phyloP scores from a whole-genome alignment of 2,797 vertebrate species.

The Anolis apletophallus region DNA sequence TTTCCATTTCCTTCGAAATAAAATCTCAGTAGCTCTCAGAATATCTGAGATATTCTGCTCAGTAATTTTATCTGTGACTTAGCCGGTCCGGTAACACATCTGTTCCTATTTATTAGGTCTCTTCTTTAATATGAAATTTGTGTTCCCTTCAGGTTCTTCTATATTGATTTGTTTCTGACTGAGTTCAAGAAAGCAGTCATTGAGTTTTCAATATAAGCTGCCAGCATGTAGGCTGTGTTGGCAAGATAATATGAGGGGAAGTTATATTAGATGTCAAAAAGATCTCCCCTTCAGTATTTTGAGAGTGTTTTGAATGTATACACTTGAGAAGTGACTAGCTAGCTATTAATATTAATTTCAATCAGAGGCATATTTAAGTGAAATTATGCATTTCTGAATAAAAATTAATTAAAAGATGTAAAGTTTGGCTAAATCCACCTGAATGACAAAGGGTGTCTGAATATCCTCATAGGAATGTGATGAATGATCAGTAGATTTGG shows the following conservation, averaged over 20 bases:
- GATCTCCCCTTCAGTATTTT: neutral
- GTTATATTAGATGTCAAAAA: conserved; percentile 40
- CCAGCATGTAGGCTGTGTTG: conserved; percentile 20
- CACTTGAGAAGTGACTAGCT: neutral
- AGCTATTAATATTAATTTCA: neutral
- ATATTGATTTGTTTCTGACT: conserved; percentile 55
- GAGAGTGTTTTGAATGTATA: conserved; percentile 19
- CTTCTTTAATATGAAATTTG: conserved; percentile 44
- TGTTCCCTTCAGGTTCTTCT: conserved; percentile 15
- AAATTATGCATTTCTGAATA: neutral
- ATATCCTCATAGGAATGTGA: too few relatives aligned
- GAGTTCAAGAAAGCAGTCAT: conserved; percentile 35
- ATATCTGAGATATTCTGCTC: conserved; percentile 43
- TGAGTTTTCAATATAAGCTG: conserved; percentile 37
- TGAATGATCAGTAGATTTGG: too few relatives aligned
- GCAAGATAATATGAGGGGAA: conserved; percentile 31
- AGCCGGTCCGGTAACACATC: conserved; percentile 37
- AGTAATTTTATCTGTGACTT: conserved; percentile 30
- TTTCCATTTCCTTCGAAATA: conserved; percentile 57
- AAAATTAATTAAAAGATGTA: neutral
- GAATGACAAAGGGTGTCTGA: too few relatives aligned
- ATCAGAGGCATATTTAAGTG: neutral
- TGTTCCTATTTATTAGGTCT: conserved; percentile 54
- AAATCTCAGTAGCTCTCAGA: conserved; percentile 38
- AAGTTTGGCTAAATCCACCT: too few relatives aligned